Evolutionary conservation across 2,888 invertebrate genomes (phyloP), one percentile per base, ranked within the genome.

Genomic region (Leptopterna dolabrata): DNA sequence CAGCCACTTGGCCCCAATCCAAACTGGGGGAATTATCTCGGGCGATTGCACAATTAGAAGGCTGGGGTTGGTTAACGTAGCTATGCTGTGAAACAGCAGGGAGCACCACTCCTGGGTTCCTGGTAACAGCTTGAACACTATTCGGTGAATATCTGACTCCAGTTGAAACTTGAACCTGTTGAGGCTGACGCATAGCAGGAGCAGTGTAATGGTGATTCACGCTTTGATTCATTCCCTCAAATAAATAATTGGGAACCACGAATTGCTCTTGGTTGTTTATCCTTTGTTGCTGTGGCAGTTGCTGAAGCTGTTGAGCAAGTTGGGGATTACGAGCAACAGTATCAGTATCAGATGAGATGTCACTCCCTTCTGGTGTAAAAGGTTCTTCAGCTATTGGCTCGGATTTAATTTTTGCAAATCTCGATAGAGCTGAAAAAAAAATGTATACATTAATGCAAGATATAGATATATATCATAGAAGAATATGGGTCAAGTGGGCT

Each of bases 301-400:
- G 89, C 0, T 88, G 88, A 24, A 86, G 89, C n/a, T 87, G 88
- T 27, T 88, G 89, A 14, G 70, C 85, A 45, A 87, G 89, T 45
- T 24, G 3, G 24, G 63, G 63, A 24, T 63, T 63, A 86, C 89
- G 24, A 84, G 87, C 14, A 24, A 73, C 14, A n/a, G n/a, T 41
- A 16, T 70, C 24, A 11, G 27, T 41, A 19, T 73, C 85, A 30
- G 51, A 19, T 24, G 76, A 11, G 30, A 6, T 16, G 11, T 41
- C 47, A 29, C 76, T 86, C n/a, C 24, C 55, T 71, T 81, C 83
- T 36, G 45, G 9, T 73, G 80, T 14, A 14, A 51, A 13, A 73
- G 78, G 36, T 55, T 51, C 70, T n/a, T n/a, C 30, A 19, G 63
- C 3, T n/a, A 27, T 0, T 0, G 83, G 70, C 19, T 83, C 83